Evolutionary conservation across 2,797 vertebrate genomes (phyloP), one percentile per base, ranked within the genome.

Genomic region (Pseudochirops cupreus): DNA sequence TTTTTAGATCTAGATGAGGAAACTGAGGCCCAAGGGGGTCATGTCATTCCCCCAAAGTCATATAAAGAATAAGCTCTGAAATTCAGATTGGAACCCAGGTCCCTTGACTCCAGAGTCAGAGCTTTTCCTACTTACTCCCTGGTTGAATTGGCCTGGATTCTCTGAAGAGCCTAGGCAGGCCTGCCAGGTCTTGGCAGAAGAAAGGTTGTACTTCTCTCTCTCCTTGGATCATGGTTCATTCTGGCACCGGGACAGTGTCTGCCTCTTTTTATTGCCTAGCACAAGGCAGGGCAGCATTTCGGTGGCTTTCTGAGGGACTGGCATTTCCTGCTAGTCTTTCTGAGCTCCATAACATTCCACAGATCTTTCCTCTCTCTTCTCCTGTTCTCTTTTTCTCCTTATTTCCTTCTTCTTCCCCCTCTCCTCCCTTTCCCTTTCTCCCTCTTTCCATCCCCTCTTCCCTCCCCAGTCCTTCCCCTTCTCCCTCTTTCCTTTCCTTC

Each of bases 371-470:
- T 28, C 46, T 53, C 39, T 18, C 18, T 24, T 21, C 24, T 29
- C 58, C 52, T 52, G 1, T 52, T 46, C 10, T 5, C 39, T 57
- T 26, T 46, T 46, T 46, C 56, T 5, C 16, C 21, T 28, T 59
- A 10, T 21, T 11, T 28, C 10, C 10, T 5, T 33, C 33, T 4
- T 10, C 6, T 28, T 62, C 10, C 12, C 11, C 2, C 4, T 31
- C 29, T 26, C 7, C 1, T 21, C 24, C 26, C 59, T 11, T 33
- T n/a, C 3, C 5, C 14, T 4, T 13, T n/a, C 11, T 1, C 18
- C 18, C 1, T 5, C 21, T 4, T 39, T 16, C 9, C 18, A 21
- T 1, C 5, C 10, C 39, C 39, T 9, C 0, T 1, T 2, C 1
- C 39, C 24, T 14, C 52, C 50, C 6, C 39, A 21, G 24, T 39